Percentiles rank a stretch among this genome's conserved stretches.
Conservation (phyloP, 1,140 invertebrate genomes). For the Drosophila pectinifera region DNA sequence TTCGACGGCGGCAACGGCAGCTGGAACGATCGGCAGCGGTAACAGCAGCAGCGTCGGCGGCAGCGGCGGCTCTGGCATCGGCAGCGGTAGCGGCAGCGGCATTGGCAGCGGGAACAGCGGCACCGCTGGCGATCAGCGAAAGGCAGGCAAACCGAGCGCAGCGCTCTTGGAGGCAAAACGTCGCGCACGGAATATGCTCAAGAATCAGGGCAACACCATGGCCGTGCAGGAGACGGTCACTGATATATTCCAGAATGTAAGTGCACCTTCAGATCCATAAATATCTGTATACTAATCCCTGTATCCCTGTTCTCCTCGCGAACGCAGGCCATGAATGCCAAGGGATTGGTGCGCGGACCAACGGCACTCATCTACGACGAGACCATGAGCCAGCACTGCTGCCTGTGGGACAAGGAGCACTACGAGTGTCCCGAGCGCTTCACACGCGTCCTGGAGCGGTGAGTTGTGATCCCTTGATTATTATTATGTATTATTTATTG, state of each 20-base stretch:
- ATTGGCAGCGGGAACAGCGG: slow-evolving; percentile 9
- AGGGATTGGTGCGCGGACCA: slow-evolving; percentile 86
- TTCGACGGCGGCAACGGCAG: slow-evolving; percentile 39
- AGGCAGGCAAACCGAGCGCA: slow-evolving; percentile 85
- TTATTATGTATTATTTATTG: neutral
- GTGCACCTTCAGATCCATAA: too few species aligned
- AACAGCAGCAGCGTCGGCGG: neutral
- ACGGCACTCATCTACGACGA: slow-evolving; percentile 93
- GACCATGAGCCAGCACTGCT: slow-evolving; percentile 91
- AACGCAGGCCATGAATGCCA: slow-evolving; percentile 88
- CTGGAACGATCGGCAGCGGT: slow-evolving; percentile 37
- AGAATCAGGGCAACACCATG: slow-evolving; percentile 84
- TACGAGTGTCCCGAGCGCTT: slow-evolving; percentile 93
- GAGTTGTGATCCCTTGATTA: slow-evolving; percentile 1
- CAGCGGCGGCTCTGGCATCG: slow-evolving; percentile 9
- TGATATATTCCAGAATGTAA: slow-evolving; percentile 88
- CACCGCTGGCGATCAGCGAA: slow-evolving; percentile 17
- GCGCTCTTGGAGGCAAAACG: slow-evolving; percentile 87
- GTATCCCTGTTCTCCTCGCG: neutral
- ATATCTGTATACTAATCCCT: too few species aligned
- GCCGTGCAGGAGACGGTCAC: slow-evolving; percentile 80
- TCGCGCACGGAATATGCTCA: slow-evolving; percentile 86
- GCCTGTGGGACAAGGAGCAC: slow-evolving; percentile 93
- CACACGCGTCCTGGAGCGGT: slow-evolving; percentile 89
- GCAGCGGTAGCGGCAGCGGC: slow-evolving; percentile 12